A percentile compares a stretch with the other conserved stretches of the same genome.
These are phyloP conservation scores for Cantharis flavilabris DNA, from an alignment of 2,888 invertebrate species.

Conservation along the genomic window DNA sequence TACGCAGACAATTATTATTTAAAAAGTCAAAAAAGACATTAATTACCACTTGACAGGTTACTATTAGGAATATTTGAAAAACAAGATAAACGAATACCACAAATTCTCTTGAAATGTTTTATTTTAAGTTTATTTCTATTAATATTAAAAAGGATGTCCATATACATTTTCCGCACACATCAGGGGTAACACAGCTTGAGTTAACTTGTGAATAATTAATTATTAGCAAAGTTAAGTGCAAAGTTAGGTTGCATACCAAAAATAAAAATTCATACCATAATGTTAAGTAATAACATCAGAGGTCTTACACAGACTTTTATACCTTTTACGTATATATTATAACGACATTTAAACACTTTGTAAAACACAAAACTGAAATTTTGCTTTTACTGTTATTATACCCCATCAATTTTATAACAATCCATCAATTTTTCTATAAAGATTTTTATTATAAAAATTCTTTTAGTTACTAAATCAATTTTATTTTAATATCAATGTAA, in stretches of 20 bases:
- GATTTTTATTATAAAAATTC: not conserved
- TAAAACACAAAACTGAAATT: not conserved
- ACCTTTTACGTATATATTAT: not conserved
- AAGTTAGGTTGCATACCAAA: not conserved
- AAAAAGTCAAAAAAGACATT: too few species aligned
- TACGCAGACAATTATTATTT: too few species aligned
- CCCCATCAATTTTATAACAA: not conserved
- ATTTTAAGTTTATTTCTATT: too few species aligned
- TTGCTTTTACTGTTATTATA: not conserved
- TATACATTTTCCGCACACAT: not conserved
- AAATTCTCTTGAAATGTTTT: too few species aligned
- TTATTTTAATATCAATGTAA: not conserved
- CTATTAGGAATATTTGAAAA: too few species aligned
- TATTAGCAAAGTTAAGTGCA: not conserved
- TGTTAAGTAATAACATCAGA: not conserved
- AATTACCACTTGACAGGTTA: too few species aligned
- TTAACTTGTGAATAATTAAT: not conserved
- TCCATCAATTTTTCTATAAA: not conserved
- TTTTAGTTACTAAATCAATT: not conserved
- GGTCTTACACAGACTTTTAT: not conserved
- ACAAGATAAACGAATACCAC: too few species aligned
- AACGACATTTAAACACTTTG: not conserved
- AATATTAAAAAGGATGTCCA: not conserved
- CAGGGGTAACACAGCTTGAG: not conserved
- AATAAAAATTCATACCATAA: not conserved